Conservation (phyloP, 2,113 vertebrate genomes). For the Cricetomys ansorgei region DNA sequence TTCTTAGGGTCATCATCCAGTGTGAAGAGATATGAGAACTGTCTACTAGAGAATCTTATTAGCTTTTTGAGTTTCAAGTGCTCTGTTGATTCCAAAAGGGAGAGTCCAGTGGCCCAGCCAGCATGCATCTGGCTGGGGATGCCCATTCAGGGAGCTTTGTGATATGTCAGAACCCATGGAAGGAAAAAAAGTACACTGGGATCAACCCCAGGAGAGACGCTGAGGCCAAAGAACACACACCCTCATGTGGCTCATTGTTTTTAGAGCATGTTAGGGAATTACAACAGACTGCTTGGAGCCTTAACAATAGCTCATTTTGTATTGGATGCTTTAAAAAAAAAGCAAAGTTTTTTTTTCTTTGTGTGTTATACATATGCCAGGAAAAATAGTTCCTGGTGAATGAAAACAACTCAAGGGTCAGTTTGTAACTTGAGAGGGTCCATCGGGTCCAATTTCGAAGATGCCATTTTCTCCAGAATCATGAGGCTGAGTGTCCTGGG, state of each 20-base stretch:
- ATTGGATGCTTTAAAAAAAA: conserved; percentile 67
- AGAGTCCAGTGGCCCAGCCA: not conserved
- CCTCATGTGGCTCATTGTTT: conserved; percentile 71
- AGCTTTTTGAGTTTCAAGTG: not conserved
- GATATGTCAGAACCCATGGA: not conserved
- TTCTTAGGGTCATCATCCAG: not conserved
- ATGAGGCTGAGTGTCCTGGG: not conserved
- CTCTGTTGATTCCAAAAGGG: not conserved
- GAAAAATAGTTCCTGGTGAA: conserved; percentile 80
- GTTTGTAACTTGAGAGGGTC: conserved; percentile 74
- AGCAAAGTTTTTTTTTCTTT: conserved; percentile 71
- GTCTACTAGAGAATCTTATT: not conserved
- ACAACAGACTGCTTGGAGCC: conserved; percentile 80
- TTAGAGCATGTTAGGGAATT: conserved; percentile 71
- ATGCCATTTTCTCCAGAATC: conserved; percentile 51
- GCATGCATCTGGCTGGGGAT: not conserved
- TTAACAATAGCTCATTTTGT: conserved; percentile 79
- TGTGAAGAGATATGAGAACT: not conserved
- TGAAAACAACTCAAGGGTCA: conserved; percentile 76
- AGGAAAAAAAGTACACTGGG: conserved; percentile 49
- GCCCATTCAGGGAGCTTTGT: not conserved
- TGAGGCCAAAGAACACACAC: conserved; percentile 67
- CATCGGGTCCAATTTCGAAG: conserved; percentile 19
- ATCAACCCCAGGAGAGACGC: conserved; percentile 10
- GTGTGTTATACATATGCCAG: conserved; percentile 74